A percentile compares a stretch with the other conserved stretches of the same genome.
phyloP scores from a whole-genome alignment of 2,888 invertebrate genomes.

The Leptinotarsa rubiginosa region DNA sequence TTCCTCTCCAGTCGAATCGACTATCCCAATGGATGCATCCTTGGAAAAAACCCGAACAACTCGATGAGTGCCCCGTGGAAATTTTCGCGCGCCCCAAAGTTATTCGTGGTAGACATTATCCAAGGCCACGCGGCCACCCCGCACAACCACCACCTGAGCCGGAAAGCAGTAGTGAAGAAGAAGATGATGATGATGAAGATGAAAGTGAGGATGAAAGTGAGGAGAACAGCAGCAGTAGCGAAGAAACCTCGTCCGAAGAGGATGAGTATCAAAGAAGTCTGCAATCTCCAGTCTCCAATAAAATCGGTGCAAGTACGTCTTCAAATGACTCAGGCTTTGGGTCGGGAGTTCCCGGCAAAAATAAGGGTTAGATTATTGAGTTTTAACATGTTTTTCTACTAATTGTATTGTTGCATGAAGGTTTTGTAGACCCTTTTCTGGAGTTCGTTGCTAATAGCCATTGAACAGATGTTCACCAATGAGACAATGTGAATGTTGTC shows the following conservation, averaged over 20 bases:
- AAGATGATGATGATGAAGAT: slow-evolving; percentile 58
- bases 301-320: slow-evolving; percentile 76
- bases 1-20: slow-evolving; percentile 64
- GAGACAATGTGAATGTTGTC: too few species aligned
- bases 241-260: slow-evolving; percentile 43
- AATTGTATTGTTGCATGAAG: slow-evolving; percentile 12
- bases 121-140: slow-evolving; percentile 56
- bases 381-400: slow-evolving; percentile 46
- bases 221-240: slow-evolving; percentile 53
- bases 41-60: slow-evolving; percentile 63
- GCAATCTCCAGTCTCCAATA: slow-evolving; percentile 53
- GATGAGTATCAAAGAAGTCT: slow-evolving; percentile 53
- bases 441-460: too few species aligned
- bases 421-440: background rate
- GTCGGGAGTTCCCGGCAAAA: slow-evolving; percentile 72
- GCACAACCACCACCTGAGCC: slow-evolving; percentile 37
- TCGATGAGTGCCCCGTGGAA: slow-evolving; percentile 62
- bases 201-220: slow-evolving; percentile 47
- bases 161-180: slow-evolving; percentile 63
- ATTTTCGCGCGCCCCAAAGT: slow-evolving; percentile 64
- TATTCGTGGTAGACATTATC: slow-evolving; percentile 63
- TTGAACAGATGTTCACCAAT: too few species aligned
- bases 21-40: slow-evolving; percentile 64
- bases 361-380: slow-evolving; percentile 72
- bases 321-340: slow-evolving; percentile 90